Base-by-base conservation (phyloP, 2,113 vertebrate species). In the Verasper variegatus region DNA sequence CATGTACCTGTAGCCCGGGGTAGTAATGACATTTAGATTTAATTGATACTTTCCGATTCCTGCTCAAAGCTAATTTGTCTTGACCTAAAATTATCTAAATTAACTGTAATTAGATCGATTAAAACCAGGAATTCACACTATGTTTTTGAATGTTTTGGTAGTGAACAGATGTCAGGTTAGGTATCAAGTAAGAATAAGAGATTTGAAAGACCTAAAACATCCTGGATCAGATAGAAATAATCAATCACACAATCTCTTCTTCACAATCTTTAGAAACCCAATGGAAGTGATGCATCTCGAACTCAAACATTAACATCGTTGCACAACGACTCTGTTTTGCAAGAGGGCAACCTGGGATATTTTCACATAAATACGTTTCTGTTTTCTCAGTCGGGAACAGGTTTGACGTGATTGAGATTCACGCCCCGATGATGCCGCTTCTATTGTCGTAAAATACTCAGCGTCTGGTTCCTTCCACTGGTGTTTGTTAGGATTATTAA, bases 351-450 rank as follows among this genome's bases (percentile, higher is more conserved):
- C 24, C 21, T 8, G 18, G 17, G 26, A 37, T 64, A 55, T 81
- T 74, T 81, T 59, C 54, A 63, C 58, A 77, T 52, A 51, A 75
- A 57, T 26, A 67, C 57, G 47, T 58, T 68, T 66, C 20, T 64
- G 76, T 69, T 68, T 24, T 13, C 23, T 59, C 40, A 14, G 58
- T 59, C 56, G 57, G 58, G 35, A 78, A 82, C 86, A 77, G 81
- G 80, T 90, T 86, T n/a, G 55, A 76, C 78, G 21, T 0, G 56
- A 37, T 20, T 6, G 54, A 83, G 79, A 72, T 54, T 90, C 80
- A 86, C 71, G 10, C 27, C 26, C 11, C 2, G 26, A 23, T 59
- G 64, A 62, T 7, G 51, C 52, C 35, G 31, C 55, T n/a, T 21
- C 1, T 6, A 13, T 4, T 17, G 63, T 8, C 8, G 62, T 52